Evolutionary conservation across 2,797 vertebrate genomes (phyloP).

Genomic region (Microctenopoma steveboyesi): DNA sequence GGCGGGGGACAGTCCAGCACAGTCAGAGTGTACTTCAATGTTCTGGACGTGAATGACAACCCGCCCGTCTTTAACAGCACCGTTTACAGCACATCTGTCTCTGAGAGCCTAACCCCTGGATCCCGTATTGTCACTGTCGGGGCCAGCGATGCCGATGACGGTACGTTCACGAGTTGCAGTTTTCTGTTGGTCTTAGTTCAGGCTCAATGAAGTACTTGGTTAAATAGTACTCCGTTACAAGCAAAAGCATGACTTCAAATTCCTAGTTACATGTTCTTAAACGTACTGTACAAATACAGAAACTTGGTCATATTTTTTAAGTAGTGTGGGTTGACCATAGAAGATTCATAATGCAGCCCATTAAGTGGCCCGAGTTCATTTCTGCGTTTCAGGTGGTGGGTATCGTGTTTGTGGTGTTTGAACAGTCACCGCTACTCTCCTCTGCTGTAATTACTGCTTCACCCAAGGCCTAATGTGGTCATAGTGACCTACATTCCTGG

Average conservation of each 20-base stretch:
- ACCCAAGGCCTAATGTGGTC: constrained; percentile 77
- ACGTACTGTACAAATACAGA: too few species aligned
- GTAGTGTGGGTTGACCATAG: constrained; percentile 10
- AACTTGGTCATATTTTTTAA: not conserved
- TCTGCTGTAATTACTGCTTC: constrained; percentile 72
- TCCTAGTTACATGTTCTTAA: too few species aligned
- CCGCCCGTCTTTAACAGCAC: constrained; percentile 85
- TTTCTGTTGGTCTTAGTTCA: too few species aligned
- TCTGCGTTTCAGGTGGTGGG: constrained; percentile 68
- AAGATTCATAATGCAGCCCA: constrained; percentile 51
- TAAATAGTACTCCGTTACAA: too few species aligned
- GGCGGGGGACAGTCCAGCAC: constrained; percentile 89
- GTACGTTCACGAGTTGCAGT: constrained; percentile 74
- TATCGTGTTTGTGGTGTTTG: constrained; percentile 71
- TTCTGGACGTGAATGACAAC: constrained; percentile 95
- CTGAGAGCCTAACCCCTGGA: constrained; percentile 88
- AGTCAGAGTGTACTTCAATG: constrained; percentile 94
- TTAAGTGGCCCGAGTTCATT: constrained; percentile 36
- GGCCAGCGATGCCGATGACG: constrained; percentile 90
- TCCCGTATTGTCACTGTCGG: constrained; percentile 86
- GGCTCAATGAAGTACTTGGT: too few species aligned
- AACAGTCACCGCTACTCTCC: constrained; percentile 49
- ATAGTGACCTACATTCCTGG: constrained; percentile 82
- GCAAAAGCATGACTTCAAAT: too few species aligned
- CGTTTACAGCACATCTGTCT: constrained; percentile 88